Base-by-base conservation (phyloP, 2,113 vertebrate genomes). In the Raja brachyura region DNA sequence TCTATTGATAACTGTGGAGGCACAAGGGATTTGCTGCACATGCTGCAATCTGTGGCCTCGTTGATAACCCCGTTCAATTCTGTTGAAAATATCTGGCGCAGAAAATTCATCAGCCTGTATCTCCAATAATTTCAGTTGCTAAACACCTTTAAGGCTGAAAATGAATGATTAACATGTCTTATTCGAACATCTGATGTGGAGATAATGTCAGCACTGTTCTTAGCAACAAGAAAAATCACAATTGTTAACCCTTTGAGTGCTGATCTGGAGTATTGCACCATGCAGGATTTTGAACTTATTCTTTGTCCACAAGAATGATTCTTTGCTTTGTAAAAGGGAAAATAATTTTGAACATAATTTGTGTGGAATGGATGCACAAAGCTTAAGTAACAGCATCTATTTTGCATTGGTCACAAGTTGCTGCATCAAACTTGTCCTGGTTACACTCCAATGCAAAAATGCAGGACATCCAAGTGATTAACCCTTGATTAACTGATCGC, bases 191-290 rank as follows among this genome's bases (percentile, higher is more conserved):
- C 81, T 61, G 54, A 18, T n/a, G 3, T 66, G 31, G 28, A 63
- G 81, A 86, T 61, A 86, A 86, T 61, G 9, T 86, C 28, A 61
- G 83, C 83, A 63, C 59, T 63, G 83, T 63, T 88, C 22, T 88
- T 25, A 88, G 28, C n/a, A 7, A 63, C 63, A 66, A 63, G 83
- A 66, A 63, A 54, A 25, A 81, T 7, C 78, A 56, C 78, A 25
- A 81, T 31, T 63, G 59, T 66, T 88, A 88, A 88, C 83, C 83
- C 83, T 88, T 88, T 88, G 83, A 88, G 83, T 63, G 83, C 83
- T 88, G 59, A 88, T 18, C 83, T 88, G 83, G n/a, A 88, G 63
- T 88, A 88, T 88, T 88, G 83, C 83, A 88, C 83, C 83, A 63
- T 88, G 83, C 59, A 63, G 11, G 59, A 66, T n/a, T 28, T 88